phyloP scores from a whole-genome alignment of 2,113 vertebrate genomes.

The Pyrgilauda ruficollis region DNA sequence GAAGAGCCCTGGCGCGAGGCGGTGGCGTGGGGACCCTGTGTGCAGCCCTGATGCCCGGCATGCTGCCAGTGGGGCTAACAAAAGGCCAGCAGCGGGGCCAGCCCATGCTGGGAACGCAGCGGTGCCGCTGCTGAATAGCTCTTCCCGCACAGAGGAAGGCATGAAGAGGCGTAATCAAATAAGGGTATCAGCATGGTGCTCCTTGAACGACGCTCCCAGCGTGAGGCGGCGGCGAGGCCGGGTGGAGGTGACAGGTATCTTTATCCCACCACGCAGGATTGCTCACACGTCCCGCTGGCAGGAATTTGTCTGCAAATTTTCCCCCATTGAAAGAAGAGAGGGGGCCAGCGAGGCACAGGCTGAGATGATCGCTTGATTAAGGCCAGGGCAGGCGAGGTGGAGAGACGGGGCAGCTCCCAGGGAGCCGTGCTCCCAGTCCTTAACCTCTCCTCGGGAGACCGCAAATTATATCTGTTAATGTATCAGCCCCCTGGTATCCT shows the following conservation, averaged over 20 bases:
- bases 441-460: constrained; percentile 86
- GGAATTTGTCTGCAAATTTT: constrained; percentile 91
- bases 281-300: constrained; percentile 85
- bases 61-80: constrained; percentile 21
- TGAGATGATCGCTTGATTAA: constrained; percentile 96
- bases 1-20: background rate
- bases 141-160: constrained; percentile 42
- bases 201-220: constrained; percentile 78
- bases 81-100: constrained; percentile 51
- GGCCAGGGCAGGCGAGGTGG: constrained; percentile 76
- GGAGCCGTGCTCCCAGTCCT: constrained; percentile 80
- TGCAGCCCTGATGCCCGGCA: background rate
- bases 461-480: constrained; percentile 78
- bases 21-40: fast-evolving
- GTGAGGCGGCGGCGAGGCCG: constrained; percentile 71
- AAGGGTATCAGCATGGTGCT: constrained; percentile 84
- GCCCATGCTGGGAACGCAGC: background rate
- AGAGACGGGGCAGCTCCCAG: constrained; percentile 74
- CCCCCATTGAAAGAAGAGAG: constrained; percentile 81
- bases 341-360: constrained; percentile 79
- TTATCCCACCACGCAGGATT: constrained; percentile 79
- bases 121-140: constrained; percentile 1
- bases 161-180: constrained; percentile 83
- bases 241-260: constrained; percentile 85
- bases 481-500: constrained; percentile 67